Base-by-base conservation (phyloP, 2,888 invertebrate genomes). In the Leptinotarsa juncta region DNA sequence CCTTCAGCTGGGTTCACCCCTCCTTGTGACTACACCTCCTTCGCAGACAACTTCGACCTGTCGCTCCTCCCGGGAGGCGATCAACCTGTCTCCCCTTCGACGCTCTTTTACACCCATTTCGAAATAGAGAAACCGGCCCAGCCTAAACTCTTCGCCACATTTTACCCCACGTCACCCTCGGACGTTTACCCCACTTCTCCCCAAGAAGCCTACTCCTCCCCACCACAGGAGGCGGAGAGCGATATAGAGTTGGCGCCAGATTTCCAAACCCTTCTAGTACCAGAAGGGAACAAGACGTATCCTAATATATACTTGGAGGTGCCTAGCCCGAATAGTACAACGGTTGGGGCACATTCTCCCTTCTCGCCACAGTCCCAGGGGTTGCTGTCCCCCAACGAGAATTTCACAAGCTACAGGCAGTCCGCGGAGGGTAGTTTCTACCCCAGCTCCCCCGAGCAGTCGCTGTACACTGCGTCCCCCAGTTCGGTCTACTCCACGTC, bases 1-100 rank as follows among this genome's bases (percentile, higher is more conserved):
- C 94, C 94, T 74, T 91, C 93, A 83, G 93, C 93, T 84, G 94
- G 93, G 87, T 93, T 92, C 87, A 94, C 93, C 88, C 93, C 94
- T 82, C 92, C 93, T 80, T 93, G 93, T 86, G 91, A 91, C 85
- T 91, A 91, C 88, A 90, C 89, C 80, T 88, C 85, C 78, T 90
- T 90, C 82, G 92, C 93, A 69, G 92, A 93, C 82, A 91, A 90
- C 81, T 93, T 94, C 86, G 93, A 94, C 86, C 87, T 94, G 80
- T 94, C 94, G 23, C 90, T 96, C 71, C 90, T 95, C 84, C 93
- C 94, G 81, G 90, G 91, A 53, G 86, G 85, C 32, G 90, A 91
- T 75, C 90, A 90, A 72, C 90, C 91, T 78, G 86, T 88, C 48
- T 91, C 91, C 53, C 90, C 91, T 26, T 89, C 90, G 48, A 83